phyloP scores from a whole-genome alignment of 2,113 vertebrate genomes.

The Indicator maculatus region DNA sequence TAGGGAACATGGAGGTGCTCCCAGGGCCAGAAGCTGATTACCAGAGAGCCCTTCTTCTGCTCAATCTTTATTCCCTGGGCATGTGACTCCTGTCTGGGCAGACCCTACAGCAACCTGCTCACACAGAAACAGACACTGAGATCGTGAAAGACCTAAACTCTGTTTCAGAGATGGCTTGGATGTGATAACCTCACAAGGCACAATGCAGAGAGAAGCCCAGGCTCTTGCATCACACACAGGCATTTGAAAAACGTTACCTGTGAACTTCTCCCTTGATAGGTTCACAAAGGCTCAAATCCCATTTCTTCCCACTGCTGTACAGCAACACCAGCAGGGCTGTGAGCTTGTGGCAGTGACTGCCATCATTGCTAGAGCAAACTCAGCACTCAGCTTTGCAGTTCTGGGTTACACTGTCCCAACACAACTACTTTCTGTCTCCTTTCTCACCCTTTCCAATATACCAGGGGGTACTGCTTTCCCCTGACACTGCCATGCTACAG shows the following conservation, averaged over 20 bases:
- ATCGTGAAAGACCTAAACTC: not conserved
- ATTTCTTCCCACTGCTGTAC: not conserved
- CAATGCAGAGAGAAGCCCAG: accelerated
- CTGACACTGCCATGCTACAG: not conserved
- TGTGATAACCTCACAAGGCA: not conserved
- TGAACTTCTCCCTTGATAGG: accelerated
- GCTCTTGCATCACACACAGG: accelerated
- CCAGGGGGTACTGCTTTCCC: not conserved
- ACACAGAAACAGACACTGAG: not conserved
- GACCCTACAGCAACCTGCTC: not conserved
- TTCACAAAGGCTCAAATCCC: accelerated
- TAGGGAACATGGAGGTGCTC: accelerated
- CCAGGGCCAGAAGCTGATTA: not conserved
- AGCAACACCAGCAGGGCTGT: not conserved
- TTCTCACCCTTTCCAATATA: not conserved
- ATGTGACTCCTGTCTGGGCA: accelerated
- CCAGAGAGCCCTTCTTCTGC: not conserved
- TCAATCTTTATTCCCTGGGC: accelerated
- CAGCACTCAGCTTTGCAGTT: not conserved
- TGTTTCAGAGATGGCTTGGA: not conserved
- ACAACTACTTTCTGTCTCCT: not conserved
- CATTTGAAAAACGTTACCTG: not conserved
- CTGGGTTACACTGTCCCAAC: not conserved
- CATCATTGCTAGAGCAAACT: accelerated
- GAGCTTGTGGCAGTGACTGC: not conserved